phyloP scores from a whole-genome alignment of 1,140 invertebrate genomes.

The Papilio aristodemus region DNA sequence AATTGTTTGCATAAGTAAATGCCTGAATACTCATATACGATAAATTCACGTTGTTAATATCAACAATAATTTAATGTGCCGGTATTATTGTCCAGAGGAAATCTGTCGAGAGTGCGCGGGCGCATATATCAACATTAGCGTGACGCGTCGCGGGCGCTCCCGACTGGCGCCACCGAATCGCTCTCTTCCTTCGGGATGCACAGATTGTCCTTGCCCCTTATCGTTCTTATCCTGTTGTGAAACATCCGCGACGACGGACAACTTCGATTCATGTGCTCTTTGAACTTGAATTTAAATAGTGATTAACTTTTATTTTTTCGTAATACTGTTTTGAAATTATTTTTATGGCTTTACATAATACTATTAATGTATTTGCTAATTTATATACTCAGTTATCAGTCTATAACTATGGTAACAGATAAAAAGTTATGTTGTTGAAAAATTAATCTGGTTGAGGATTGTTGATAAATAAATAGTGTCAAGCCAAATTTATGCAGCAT shows the following conservation, averaged over 20 bases:
- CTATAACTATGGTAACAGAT: conserved; percentile 11
- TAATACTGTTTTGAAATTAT: neutral
- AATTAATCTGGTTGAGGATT: too few relatives aligned
- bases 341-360: neutral
- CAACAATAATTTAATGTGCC: conserved; percentile 20
- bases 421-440: neutral
- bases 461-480: too few relatives aligned
- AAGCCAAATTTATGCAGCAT: too few relatives aligned
- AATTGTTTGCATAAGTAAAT: too few relatives aligned
- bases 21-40: too few relatives aligned
- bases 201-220: conserved; percentile 59
- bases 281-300: conserved; percentile 3
- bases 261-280: conserved; percentile 19
- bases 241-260: conserved; percentile 38
- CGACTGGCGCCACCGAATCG: conserved; percentile 63
- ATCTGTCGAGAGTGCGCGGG: conserved; percentile 22
- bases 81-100: conserved; percentile 10
- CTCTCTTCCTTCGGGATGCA: conserved; percentile 58
- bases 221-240: conserved; percentile 55
- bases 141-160: conserved; percentile 36
- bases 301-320: neutral
- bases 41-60: neutral
- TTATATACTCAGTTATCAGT: neutral
- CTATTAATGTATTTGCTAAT: neutral
- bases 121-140: conserved; percentile 37